Percentiles rank a stretch among this genome's conserved stretches.
Conservation (phyloP, 2,888 invertebrate species). For the Belgica antarctica region DNA sequence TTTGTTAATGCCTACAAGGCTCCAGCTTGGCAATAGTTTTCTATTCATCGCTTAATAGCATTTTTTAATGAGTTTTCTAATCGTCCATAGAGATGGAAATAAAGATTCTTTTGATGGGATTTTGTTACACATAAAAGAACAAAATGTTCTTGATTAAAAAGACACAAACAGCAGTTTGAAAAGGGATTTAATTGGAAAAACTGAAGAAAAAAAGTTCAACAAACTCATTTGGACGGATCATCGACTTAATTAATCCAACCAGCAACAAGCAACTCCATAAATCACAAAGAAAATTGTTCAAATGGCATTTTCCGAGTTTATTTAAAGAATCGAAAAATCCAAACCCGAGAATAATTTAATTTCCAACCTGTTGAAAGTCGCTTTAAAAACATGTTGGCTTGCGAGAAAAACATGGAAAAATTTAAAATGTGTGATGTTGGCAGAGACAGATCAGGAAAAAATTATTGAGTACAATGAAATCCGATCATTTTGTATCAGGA, state of each 20-base stretch:
- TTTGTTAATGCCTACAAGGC: neutral
- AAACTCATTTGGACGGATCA: neutral
- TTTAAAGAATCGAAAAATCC: no score
- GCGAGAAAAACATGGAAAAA: no score
- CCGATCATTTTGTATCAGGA: no score
- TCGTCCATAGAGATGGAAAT: neutral
- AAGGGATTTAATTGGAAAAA: neutral
- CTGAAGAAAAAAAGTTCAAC: neutral
- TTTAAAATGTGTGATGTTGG: no score
- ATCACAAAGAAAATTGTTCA: no score
- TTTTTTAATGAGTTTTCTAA: slow-evolving; percentile 7
- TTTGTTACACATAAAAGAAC: neutral
- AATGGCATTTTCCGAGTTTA: no score
- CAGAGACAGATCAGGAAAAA: no score
- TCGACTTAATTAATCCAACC: neutral
- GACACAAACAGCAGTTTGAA: no score
- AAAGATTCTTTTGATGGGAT: slow-evolving; percentile 15
- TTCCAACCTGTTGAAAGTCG: slow-evolving; percentile 9
- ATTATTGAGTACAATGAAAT: no score
- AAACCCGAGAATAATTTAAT: no score
- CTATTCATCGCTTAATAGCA: neutral
- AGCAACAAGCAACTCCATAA: neutral
- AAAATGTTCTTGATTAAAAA: slow-evolving; percentile 9
- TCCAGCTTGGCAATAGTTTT: no score
- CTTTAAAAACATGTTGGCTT: no score